These are phyloP conservation scores for Cyprinodon diabolis DNA, from an alignment of 2,797 vertebrate species.

Conservation along the genomic window DNA sequence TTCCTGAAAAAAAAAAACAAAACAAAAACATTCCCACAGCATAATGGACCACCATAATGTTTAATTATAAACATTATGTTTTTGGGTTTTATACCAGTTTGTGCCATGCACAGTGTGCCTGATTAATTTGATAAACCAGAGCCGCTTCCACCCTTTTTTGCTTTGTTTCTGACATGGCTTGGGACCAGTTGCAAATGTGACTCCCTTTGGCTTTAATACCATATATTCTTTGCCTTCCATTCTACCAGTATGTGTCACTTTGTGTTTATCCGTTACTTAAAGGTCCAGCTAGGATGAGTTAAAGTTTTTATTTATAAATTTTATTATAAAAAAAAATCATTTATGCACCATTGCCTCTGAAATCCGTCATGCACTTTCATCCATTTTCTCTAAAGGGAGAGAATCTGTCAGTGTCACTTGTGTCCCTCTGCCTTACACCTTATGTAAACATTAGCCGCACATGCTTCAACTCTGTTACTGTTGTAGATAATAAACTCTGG, in stretches of 20 bases:
- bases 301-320: not conserved
- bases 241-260: not conserved
- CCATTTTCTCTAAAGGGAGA: slow-evolving; percentile 14
- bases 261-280: not conserved
- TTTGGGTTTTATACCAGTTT: not conserved
- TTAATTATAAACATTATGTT: not conserved
- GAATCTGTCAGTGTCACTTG: slow-evolving; percentile 36
- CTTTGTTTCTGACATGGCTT: no score
- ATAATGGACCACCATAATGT: not conserved
- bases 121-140: not conserved
- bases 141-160: not conserved
- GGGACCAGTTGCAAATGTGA: not conserved
- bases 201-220: not conserved
- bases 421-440: slow-evolving; percentile 21
- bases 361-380: slow-evolving; percentile 11
- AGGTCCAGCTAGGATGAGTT: not conserved
- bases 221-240: not conserved
- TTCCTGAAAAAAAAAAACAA: no score
- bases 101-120: not conserved
- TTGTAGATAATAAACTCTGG: slow-evolving; percentile 28
- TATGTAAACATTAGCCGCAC: slow-evolving; percentile 32
- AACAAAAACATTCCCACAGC: no score
- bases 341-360: not conserved
- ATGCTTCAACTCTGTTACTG: slow-evolving; percentile 16
- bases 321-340: no score